A percentile compares a stretch with the other conserved stretches of the same genome.
Conservation (phyloP, 2,113 vertebrate genomes). For the Furnarius figulus region DNA sequence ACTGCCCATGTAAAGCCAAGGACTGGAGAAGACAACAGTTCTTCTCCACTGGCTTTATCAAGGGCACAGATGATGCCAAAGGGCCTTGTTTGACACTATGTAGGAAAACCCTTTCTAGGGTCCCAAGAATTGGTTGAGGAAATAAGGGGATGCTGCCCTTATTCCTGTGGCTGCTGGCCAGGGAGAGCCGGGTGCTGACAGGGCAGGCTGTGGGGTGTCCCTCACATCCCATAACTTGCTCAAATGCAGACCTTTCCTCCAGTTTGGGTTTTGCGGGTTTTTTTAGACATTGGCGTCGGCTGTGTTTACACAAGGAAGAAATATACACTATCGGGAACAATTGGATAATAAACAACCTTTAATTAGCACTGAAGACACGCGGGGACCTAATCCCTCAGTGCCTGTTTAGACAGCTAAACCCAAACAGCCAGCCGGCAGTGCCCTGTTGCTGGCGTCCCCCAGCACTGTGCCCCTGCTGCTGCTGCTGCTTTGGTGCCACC, state of each 20-base stretch:
- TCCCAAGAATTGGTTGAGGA: not conserved
- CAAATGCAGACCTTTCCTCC: not conserved
- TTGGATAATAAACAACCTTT: constrained; percentile 9
- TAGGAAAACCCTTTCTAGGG: not conserved
- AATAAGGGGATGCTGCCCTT: not conserved
- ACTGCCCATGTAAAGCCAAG: not conserved
- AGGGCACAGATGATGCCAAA: not conserved
- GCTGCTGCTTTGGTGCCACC: not conserved
- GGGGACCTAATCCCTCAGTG: constrained; percentile 19
- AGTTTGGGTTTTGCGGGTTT: not conserved
- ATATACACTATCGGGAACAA: not conserved
- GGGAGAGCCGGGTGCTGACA: fast-evolving
- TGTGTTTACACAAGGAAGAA: constrained; percentile 30
- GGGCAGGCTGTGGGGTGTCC: not conserved
- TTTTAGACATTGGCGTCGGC: not conserved
- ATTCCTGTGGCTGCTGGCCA: not conserved
- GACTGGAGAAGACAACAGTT: not conserved
- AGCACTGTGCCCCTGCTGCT: not conserved
- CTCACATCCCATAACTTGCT: not conserved
- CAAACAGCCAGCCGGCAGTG: not conserved
- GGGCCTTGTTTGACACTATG: not conserved
- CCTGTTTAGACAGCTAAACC: constrained; percentile 32
- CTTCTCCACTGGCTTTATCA: not conserved
- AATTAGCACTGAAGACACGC: not conserved
- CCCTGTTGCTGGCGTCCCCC: fast-evolving